These are phyloP conservation scores for Drosophila eugracilis DNA, from an alignment of 1,140 invertebrate species.

Conservation along the genomic window DNA sequence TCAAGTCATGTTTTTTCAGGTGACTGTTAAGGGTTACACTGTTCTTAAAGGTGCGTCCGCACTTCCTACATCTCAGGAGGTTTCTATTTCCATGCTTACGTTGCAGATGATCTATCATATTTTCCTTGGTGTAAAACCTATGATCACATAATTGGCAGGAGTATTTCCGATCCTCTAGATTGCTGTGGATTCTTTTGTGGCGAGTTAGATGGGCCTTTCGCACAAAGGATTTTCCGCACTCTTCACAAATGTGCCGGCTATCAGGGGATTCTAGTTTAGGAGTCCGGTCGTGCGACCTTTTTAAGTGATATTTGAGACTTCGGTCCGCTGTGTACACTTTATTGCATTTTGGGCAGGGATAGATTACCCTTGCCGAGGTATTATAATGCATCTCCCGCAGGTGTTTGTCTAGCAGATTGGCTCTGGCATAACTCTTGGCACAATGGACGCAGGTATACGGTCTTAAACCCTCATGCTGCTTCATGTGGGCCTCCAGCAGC, in stretches of 20 bases:
- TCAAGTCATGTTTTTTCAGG: slow-evolving; percentile 10
- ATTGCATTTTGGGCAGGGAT: slow-evolving; percentile 46
- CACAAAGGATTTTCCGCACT: slow-evolving; percentile 59
- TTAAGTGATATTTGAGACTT: slow-evolving; percentile 66
- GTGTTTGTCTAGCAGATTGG: slow-evolving; percentile 43
- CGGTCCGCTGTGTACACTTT: slow-evolving; percentile 61
- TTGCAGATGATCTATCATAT: slow-evolving; percentile 54
- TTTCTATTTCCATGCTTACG: slow-evolving; percentile 33
- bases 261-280: not conserved
- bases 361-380: slow-evolving; percentile 10
- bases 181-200: slow-evolving; percentile 51
- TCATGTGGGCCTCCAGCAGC: slow-evolving; percentile 63
- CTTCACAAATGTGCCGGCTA: slow-evolving; percentile 45
- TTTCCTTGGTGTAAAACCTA: slow-evolving; percentile 64
- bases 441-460: slow-evolving; percentile 61
- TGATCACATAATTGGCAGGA: slow-evolving; percentile 36
- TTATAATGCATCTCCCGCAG: slow-evolving; percentile 42
- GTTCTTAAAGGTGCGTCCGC: slow-evolving; percentile 41
- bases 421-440: slow-evolving; percentile 45
- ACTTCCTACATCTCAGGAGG: slow-evolving; percentile 43
- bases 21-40: slow-evolving; percentile 20
- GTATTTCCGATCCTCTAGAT: slow-evolving; percentile 22
- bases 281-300: slow-evolving; percentile 28
- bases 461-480: slow-evolving; percentile 53
- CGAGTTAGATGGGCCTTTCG: slow-evolving; percentile 53